These are phyloP conservation scores for Psittacara wagleri DNA, from an alignment of 2,113 vertebrate genomes.

Conservation along the genomic window DNA sequence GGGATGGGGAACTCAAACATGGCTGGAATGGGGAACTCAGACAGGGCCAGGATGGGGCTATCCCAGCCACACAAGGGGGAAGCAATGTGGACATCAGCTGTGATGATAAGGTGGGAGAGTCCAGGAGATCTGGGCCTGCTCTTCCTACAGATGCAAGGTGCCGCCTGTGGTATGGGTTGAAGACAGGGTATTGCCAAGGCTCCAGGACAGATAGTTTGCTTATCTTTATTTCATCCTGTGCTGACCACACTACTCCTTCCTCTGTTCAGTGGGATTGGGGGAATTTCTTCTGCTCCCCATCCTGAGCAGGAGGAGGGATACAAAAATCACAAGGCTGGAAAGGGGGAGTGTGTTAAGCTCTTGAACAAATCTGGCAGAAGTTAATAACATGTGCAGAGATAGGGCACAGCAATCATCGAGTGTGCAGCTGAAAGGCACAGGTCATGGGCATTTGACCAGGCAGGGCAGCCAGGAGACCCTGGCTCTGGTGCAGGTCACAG, in stretches of 20 bases:
- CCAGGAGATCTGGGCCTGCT: neutral
- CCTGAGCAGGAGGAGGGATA: neutral
- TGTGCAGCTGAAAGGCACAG: neutral
- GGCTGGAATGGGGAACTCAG: neutral
- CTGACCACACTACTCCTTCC: neutral
- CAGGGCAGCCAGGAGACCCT: neutral
- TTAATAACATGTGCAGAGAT: neutral
- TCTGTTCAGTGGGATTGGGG: neutral
- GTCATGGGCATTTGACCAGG: neutral
- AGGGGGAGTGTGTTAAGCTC: neutral
- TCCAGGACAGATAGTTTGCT: neutral
- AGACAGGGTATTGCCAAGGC: neutral
- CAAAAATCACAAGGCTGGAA: neutral
- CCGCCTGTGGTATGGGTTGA: neutral
- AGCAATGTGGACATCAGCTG: neutral
- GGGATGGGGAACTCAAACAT: neutral
- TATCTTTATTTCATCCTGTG: neutral
- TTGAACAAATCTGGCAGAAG: neutral
- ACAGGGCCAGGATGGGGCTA: neutral
- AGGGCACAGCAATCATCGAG: neutral
- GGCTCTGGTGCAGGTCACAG: neutral
- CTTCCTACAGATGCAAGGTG: neutral
- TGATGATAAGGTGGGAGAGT: neutral
- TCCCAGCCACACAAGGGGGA: rapidly evolving
- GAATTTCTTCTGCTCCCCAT: neutral